Percentiles rank a stretch among this genome's conserved stretches.
These are phyloP conservation scores for Arrhopalites spinosus DNA, from an alignment of 2,888 invertebrate genomes.

Conservation along the genomic window DNA sequence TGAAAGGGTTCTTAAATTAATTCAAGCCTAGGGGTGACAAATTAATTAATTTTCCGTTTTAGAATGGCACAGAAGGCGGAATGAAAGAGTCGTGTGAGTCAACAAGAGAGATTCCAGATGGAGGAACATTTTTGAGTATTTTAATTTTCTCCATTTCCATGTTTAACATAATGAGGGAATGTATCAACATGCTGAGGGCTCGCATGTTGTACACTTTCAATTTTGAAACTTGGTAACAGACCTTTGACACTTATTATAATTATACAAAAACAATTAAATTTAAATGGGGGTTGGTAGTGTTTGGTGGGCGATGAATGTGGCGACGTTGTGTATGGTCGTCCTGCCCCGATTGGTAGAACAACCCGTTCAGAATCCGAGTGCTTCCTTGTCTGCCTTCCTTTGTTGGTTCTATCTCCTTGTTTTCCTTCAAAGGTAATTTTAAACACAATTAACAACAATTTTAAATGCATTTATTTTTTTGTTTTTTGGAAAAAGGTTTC, in stretches of 20 bases:
- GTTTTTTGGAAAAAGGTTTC: conserved; percentile 62
- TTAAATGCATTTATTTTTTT: not conserved
- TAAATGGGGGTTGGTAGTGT: conserved; percentile 41
- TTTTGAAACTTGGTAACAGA: conserved; percentile 49
- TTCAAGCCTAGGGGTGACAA: too few relatives aligned
- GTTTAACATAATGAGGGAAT: conserved; percentile 50
- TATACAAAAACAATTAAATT: not conserved
- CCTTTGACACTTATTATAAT: not conserved
- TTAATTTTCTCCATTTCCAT: conserved; percentile 47
- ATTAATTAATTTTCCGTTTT: not conserved
- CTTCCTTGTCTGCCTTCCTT: conserved; percentile 77
- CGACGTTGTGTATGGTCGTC: conserved; percentile 45
- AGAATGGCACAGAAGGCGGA: not conserved
- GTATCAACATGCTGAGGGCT: conserved; percentile 43
- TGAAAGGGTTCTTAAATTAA: too few relatives aligned
- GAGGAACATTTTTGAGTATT: conserved; percentile 24
- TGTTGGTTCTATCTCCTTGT: conserved; percentile 87
- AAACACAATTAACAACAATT: not conserved
- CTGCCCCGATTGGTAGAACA: not conserved
- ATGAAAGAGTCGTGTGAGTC: not conserved
- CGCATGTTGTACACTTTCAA: conserved; percentile 50
- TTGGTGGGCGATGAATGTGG: conserved; percentile 53
- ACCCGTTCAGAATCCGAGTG: conserved; percentile 18
- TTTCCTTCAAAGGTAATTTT: conserved; percentile 80
- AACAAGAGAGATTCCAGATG: not conserved